These are phyloP conservation scores for Willowsia nigromaculata DNA, from an alignment of 2,888 invertebrate genomes.

Conservation along the genomic window DNA sequence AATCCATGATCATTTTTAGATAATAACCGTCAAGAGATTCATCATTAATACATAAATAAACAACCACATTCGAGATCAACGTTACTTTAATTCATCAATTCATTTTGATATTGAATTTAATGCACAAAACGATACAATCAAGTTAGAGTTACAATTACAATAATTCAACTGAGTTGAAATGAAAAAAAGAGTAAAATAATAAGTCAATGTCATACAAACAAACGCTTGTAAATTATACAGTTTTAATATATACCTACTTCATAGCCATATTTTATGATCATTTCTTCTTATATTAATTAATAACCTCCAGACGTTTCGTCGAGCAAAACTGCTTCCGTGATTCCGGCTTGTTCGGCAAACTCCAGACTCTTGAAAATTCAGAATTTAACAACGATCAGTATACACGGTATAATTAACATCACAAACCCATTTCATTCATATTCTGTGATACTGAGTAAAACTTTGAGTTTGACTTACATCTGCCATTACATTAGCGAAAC, in stretches of 20 bases:
- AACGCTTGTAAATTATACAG: no score
- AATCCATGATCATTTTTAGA: no score
- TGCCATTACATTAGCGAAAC: constrained; percentile 70
- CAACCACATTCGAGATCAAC: no score
- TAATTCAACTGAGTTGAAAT: not conserved
- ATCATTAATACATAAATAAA: no score
- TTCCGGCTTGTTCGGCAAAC: constrained; percentile 72
- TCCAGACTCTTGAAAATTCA: constrained; percentile 70
- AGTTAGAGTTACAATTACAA: not conserved
- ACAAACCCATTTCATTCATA: not conserved
- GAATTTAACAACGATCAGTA: not conserved
- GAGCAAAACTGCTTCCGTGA: constrained; percentile 68
- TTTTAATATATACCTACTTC: no score
- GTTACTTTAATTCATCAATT: no score
- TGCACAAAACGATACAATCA: not conserved
- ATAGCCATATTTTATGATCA: not conserved
- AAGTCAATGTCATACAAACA: no score
- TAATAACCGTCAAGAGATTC: no score
- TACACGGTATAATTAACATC: not conserved
- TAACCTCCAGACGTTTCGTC: constrained; percentile 43
- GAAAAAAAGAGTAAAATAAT: not conserved
- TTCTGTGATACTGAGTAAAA: not conserved
- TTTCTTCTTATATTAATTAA: not conserved
- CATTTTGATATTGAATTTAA: not conserved
- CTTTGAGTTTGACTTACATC: constrained; percentile 68